phyloP scores from a whole-genome alignment of 2,797 vertebrate species.

The Choloepus didactylus region DNA sequence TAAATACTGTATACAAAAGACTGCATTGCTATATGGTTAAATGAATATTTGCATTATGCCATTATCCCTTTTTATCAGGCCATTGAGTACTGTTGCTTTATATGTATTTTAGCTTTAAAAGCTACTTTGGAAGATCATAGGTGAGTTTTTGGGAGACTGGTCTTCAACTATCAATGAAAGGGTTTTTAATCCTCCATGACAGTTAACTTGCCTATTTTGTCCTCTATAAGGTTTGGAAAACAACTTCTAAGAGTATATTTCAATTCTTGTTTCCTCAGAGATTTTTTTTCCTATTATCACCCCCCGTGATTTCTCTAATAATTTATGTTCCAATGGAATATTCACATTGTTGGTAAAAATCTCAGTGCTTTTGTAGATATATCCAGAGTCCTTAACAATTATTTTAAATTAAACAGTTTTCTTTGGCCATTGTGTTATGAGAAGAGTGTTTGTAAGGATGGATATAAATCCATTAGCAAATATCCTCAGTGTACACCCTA shows the following conservation, averaged over 20 bases:
- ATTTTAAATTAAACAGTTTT: background rate
- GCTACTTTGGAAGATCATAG: background rate
- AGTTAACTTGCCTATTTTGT: background rate
- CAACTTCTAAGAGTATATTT: background rate
- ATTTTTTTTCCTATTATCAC: background rate
- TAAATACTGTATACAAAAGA: background rate
- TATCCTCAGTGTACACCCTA: background rate
- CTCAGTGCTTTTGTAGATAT: background rate
- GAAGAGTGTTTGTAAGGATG: background rate
- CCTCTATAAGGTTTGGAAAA: background rate
- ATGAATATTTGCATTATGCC: background rate
- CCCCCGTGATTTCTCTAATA: background rate
- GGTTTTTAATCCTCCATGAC: background rate
- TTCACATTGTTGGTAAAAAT: background rate
- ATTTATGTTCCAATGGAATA: background rate
- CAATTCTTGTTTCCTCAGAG: background rate
- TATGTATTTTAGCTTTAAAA: slow-evolving; percentile 16
- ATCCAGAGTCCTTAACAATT: background rate
- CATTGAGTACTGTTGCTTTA: background rate
- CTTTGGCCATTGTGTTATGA: background rate
- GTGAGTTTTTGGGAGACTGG: background rate
- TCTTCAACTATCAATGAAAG: slow-evolving; percentile 21
- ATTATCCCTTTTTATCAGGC: background rate
- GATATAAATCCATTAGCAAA: background rate
- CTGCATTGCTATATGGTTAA: background rate